Evolutionary conservation across 2,113 vertebrate species (phyloP).

Genomic region (Geococcyx californianus): DNA sequence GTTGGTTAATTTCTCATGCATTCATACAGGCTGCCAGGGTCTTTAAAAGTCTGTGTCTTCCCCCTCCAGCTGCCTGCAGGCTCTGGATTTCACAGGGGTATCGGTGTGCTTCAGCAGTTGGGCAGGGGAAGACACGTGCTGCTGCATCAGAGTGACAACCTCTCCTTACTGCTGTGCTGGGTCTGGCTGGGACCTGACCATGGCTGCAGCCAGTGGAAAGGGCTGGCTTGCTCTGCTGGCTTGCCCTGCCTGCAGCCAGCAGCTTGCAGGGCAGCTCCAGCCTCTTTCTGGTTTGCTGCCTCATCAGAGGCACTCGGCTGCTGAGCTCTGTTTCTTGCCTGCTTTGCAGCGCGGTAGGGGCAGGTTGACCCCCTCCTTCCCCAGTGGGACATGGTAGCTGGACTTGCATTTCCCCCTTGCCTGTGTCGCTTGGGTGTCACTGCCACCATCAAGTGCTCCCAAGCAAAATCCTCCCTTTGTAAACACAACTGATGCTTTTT

Average conservation of each 20-base stretch:
- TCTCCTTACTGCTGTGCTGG: not conserved
- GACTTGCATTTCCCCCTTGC: not conserved
- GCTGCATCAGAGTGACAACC: not conserved
- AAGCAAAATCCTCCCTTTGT: not conserved
- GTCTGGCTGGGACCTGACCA: not conserved
- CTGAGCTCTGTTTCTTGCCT: not conserved
- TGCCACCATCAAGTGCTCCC: not conserved
- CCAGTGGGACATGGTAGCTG: accelerated
- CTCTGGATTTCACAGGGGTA: not conserved
- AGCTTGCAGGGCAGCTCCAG: not conserved
- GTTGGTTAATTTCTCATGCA: not conserved
- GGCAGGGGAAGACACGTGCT: not conserved
- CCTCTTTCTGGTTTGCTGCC: not conserved
- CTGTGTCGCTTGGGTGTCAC: not conserved
- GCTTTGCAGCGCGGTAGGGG: not conserved
- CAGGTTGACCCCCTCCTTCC: not conserved
- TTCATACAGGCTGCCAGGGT: not conserved
- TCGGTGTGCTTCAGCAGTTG: not conserved
- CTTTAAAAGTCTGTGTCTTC: not conserved
- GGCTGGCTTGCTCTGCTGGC: not conserved
- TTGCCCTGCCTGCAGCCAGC: not conserved
- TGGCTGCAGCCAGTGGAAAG: accelerated
- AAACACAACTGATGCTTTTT: not conserved
- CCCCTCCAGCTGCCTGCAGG: not conserved
- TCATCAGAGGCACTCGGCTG: not conserved